Percentiles rank a stretch among this genome's conserved stretches.
Conservation (phyloP, 2,113 vertebrate genomes). For the Prionailurus bengalensis region DNA sequence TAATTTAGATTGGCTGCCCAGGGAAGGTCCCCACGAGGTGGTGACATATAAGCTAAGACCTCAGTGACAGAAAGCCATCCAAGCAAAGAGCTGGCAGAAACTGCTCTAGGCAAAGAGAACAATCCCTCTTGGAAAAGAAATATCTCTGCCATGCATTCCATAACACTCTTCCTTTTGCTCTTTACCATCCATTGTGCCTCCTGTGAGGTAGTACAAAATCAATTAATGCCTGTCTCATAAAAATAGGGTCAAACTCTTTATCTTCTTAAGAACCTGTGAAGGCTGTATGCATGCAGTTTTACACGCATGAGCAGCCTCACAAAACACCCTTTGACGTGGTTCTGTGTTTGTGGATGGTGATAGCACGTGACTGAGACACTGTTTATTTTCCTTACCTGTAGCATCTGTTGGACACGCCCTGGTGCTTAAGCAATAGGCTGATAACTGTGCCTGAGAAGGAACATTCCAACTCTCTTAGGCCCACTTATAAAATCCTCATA, state of each 20-base stretch:
- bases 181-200: neutral
- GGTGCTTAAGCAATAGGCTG: neutral
- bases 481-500: constrained; percentile 26
- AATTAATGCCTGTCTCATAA: constrained; percentile 7
- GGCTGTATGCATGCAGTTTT: neutral
- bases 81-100: neutral
- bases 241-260: constrained; percentile 23
- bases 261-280: constrained; percentile 9
- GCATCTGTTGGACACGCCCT: neutral
- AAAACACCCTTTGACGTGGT: neutral
- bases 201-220: neutral
- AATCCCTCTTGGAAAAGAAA: neutral
- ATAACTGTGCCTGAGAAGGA: neutral
- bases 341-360: neutral
- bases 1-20: neutral
- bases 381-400: constrained; percentile 2
- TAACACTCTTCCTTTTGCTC: neutral
- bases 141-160: neutral
- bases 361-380: neutral
- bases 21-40: neutral
- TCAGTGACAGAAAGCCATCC: neutral
- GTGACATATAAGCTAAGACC: neutral
- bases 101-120: neutral
- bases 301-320: neutral
- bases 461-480: neutral